A percentile compares a stretch with the other conserved stretches of the same genome.
Conservation (phyloP, 2,797 vertebrate species). For the Selene dorsalis region DNA sequence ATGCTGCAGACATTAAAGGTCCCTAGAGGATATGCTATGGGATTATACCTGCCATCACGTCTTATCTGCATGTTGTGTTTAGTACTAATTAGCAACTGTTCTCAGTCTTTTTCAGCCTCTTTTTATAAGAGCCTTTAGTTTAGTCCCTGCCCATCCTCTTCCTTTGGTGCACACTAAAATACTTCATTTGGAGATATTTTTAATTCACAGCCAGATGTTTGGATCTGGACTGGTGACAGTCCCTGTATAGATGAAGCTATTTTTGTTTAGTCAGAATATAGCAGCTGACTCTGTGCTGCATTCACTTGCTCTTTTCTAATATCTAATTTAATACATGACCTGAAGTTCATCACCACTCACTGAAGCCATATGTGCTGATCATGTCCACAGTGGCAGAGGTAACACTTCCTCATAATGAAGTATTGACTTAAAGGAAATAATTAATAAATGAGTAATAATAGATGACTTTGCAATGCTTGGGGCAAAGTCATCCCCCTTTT, state of each 20-base stretch:
- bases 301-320: constrained; percentile 11
- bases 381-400: constrained; percentile 11
- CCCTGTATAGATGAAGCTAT: constrained; percentile 22
- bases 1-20: background rate
- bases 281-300: constrained; percentile 7
- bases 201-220: constrained; percentile 34
- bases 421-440: constrained; percentile 49
- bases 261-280: constrained; percentile 13
- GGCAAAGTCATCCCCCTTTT: constrained; percentile 45
- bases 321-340: constrained; percentile 9
- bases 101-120: background rate
- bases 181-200: constrained; percentile 43
- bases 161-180: background rate
- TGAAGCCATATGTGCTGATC: constrained; percentile 7
- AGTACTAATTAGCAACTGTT: background rate
- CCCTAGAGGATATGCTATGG: background rate
- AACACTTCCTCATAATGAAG: constrained; percentile 38
- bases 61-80: background rate
- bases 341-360: background rate
- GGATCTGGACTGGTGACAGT: constrained; percentile 23
- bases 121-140: background rate
- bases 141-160: background rate
- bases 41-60: background rate
- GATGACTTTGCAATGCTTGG: constrained; percentile 28
- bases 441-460: constrained; percentile 43